These are phyloP conservation scores for Trichechus manatus DNA, from an alignment of 2,113 vertebrate species.

Conservation along the genomic window DNA sequence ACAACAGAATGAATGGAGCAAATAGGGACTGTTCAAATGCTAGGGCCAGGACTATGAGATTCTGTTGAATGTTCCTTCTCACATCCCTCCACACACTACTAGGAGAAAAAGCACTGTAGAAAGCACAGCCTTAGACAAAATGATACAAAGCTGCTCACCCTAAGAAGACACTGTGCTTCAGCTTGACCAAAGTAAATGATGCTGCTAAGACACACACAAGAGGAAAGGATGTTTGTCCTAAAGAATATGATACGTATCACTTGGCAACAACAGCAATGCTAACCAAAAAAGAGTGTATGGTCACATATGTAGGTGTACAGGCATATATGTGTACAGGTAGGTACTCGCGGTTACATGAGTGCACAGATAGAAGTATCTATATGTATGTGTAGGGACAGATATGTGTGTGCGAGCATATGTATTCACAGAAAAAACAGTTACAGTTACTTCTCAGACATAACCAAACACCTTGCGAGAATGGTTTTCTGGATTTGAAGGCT, in stretches of 20 bases:
- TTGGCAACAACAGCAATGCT: background rate
- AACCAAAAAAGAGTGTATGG: background rate
- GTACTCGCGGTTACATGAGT: background rate
- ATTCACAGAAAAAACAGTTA: background rate
- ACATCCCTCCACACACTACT: fast-evolving
- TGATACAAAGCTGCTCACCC: background rate
- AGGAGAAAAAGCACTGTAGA: background rate
- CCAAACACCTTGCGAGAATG: background rate
- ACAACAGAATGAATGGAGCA: background rate
- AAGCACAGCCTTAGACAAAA: background rate
- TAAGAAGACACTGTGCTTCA: background rate
- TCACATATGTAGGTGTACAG: background rate
- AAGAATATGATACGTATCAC: background rate
- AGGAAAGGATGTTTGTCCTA: background rate
- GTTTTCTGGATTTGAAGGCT: background rate
- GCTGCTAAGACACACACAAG: background rate
- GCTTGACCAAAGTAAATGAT: background rate
- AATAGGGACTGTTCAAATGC: background rate
- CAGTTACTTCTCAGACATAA: background rate
- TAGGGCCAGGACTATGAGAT: background rate
- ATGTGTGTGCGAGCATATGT: background rate
- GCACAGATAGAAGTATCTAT: background rate
- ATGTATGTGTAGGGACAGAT: background rate
- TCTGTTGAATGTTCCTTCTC: background rate
- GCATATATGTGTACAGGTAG: background rate